Conservation (phyloP, 2,797 vertebrate genomes). For the Sparus aurata region DNA sequence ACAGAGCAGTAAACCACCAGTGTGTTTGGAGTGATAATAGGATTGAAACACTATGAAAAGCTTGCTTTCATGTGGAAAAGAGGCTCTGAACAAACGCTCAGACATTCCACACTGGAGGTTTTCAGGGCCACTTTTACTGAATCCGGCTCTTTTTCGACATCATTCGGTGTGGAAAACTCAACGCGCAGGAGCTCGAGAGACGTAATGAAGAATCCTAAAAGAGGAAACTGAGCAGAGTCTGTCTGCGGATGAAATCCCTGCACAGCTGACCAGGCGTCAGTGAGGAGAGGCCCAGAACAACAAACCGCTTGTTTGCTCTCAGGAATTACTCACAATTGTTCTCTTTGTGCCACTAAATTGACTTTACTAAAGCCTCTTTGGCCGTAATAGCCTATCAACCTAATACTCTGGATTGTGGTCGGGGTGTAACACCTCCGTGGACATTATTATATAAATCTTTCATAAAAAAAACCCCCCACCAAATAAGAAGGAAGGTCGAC, state of each 20-base stretch:
- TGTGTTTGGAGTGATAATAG: slow-evolving; percentile 66
- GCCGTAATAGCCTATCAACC: slow-evolving; percentile 51
- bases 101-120: slow-evolving; percentile 70
- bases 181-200: not conserved
- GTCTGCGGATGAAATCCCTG: not conserved
- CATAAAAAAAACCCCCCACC: too few species aligned
- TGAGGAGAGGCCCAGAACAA: slow-evolving; percentile 42
- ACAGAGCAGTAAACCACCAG: slow-evolving; percentile 49
- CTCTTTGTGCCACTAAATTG: slow-evolving; percentile 57
- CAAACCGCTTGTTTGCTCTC: slow-evolving; percentile 38
- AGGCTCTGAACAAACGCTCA: slow-evolving; percentile 54
- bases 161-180: not conserved
- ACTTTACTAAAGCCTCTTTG: slow-evolving; percentile 72
- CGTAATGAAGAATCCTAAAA: not conserved
- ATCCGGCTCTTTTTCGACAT: not conserved
- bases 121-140: slow-evolving; percentile 1
- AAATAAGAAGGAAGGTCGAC: not conserved
- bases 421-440: slow-evolving; percentile 10
- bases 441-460: slow-evolving; percentile 13
- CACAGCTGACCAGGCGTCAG: slow-evolving; percentile 4
- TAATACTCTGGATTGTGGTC: slow-evolving; percentile 37
- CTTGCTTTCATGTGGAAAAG: slow-evolving; percentile 73
- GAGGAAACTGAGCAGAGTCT: not conserved
- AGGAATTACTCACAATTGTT: slow-evolving; percentile 51
- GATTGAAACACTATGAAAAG: slow-evolving; percentile 68